Percentiles rank a stretch among this genome's conserved stretches.
Conservation (phyloP, 92 coral and sea anemone species). For the Siderastrea radians region DNA sequence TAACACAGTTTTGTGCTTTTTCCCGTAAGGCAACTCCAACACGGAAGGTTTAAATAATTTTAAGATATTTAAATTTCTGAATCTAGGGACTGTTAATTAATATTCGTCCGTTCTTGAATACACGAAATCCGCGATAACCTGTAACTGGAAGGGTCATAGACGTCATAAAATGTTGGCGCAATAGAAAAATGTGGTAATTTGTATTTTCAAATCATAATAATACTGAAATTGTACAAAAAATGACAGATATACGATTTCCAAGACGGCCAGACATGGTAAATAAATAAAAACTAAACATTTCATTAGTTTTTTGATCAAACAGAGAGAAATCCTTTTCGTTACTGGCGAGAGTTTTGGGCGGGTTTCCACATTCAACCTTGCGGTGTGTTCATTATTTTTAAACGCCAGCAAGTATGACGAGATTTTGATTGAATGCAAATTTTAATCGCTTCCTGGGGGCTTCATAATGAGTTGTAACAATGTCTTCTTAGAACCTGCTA, state of each 20-base stretch:
- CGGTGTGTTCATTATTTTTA: background rate
- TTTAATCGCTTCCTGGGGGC: constrained; percentile 33
- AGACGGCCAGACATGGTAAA: too few species aligned
- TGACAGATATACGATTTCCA: background rate
- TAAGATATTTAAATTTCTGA: background rate
- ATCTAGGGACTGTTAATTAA: background rate
- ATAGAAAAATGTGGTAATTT: background rate
- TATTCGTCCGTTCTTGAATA: background rate
- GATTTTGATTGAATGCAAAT: constrained; percentile 37
- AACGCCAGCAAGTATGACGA: constrained; percentile 15
- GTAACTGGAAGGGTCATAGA: background rate
- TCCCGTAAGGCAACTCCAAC: background rate
- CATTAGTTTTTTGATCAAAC: background rate
- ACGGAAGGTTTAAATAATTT: background rate
- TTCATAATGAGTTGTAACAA: background rate
- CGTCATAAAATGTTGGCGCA: background rate
- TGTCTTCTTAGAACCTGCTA: background rate
- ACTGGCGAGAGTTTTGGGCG: background rate
- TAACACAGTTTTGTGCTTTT: background rate
- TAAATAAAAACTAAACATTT: background rate
- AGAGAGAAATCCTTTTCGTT: background rate
- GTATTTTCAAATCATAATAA: background rate
- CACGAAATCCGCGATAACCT: background rate
- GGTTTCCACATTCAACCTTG: background rate
- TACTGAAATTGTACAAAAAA: background rate